These are phyloP conservation scores for Erpornis zantholeuca DNA, from an alignment of 2,113 vertebrate genomes.

Conservation along the genomic window DNA sequence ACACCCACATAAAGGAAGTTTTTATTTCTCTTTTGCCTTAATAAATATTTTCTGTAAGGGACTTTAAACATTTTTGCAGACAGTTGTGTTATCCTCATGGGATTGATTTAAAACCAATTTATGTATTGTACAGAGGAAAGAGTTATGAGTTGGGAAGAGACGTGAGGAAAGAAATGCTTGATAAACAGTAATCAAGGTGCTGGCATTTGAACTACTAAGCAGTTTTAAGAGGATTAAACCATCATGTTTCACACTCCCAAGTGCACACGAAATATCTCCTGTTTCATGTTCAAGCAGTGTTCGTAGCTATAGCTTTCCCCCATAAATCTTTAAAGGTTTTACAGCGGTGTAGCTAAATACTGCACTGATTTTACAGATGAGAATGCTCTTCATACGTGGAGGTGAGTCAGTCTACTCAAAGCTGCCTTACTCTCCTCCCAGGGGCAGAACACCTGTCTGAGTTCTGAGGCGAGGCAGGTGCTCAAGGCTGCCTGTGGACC, in stretches of 20 bases:
- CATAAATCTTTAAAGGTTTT: neutral
- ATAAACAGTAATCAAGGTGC: neutral
- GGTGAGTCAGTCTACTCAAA: neutral
- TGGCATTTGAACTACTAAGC: neutral
- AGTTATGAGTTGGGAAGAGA: neutral
- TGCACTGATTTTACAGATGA: neutral
- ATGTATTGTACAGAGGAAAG: neutral
- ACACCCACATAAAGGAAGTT: neutral
- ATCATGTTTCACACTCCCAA: neutral
- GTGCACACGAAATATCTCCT: neutral
- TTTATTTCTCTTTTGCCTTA: neutral
- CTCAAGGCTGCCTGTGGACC: neutral
- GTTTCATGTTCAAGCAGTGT: neutral
- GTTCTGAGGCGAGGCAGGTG: neutral
- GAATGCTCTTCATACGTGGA: neutral
- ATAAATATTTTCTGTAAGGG: neutral
- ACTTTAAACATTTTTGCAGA: neutral
- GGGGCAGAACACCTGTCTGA: neutral
- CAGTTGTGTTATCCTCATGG: neutral
- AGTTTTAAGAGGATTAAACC: neutral
- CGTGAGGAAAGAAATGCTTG: neutral
- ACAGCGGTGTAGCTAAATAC: neutral
- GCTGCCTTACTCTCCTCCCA: neutral
- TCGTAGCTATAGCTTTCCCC: neutral
- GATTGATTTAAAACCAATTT: neutral